Percentiles rank a stretch among this genome's conserved stretches.
These are phyloP conservation scores for Ceratotherium simum DNA, from an alignment of 2,113 vertebrate species.

Conservation along the genomic window DNA sequence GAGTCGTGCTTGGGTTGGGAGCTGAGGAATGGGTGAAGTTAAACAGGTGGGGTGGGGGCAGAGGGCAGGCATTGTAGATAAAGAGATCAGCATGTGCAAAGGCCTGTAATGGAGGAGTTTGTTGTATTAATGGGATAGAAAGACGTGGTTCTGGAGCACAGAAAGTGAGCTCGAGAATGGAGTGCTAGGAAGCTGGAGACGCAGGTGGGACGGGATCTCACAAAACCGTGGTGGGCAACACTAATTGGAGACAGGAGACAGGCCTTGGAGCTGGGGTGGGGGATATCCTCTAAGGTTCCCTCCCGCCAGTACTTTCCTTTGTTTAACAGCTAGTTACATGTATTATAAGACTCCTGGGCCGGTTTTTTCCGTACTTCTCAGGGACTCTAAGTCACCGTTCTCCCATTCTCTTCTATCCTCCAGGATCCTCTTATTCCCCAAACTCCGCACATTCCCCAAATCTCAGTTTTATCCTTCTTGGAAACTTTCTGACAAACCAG, in stretches of 20 bases:
- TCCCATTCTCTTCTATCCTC: not conserved
- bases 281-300: not conserved
- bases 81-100: not conserved
- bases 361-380: not conserved
- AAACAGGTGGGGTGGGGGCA: not conserved
- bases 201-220: not conserved
- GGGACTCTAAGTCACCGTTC: not conserved
- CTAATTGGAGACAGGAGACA: not conserved
- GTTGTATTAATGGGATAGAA: not conserved
- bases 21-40: fast-evolving
- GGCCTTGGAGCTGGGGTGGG: not conserved
- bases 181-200: not conserved
- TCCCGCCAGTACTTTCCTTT: not conserved
- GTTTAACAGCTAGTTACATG: not conserved
- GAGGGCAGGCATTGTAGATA: not conserved
- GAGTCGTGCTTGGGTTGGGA: not conserved
- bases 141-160: not conserved
- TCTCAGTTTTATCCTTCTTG: not conserved
- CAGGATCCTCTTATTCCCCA: not conserved
- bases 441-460: not conserved
- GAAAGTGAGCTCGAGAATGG: not conserved
- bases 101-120: not conserved
- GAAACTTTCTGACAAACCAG: not conserved
- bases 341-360: not conserved
- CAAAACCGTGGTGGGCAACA: not conserved